Evolutionary conservation across 2,113 vertebrate species (phyloP), one percentile per base, ranked within the genome.

Genomic region (Falcunculus frontatus): DNA sequence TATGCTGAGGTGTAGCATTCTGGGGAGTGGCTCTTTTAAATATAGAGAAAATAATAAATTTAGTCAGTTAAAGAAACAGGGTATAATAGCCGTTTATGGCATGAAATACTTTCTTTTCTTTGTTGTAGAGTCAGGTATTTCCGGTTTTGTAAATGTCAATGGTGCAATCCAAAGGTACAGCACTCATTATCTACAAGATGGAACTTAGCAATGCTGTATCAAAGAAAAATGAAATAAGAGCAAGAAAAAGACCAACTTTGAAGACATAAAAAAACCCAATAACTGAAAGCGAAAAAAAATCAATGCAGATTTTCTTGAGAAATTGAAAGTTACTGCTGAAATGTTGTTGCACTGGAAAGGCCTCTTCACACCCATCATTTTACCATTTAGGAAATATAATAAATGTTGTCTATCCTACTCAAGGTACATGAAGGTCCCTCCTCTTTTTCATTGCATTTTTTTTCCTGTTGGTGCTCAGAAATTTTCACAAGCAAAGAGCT

Each of bases 1-100:
- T 2, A 60, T 44, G 8, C 32, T 80, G 17, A 85, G 0, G 0
- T 41, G 8, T 11, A 82, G 35, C 33, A 17, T 33, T 27, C 19
- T 9, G 5, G 10, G 8, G 25, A 62, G 22, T 27, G 16, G 8
- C 0, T 46, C 13, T 53, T 95, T 68, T 68, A 75, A 67, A 33
- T 42, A 47, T 3, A 27, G 1, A 50, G n/a, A 77, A 77, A 81
- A 74, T 6, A 41, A 70, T 44, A 41, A 50, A 88, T 64, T 52
- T 32, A 60, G 2, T 42, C 35, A 39, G 39, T 47, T 68, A 74
- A 76, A 53, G 17, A n/a, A 65, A 62, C 2, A 44, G 13, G 2
- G 3, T 50, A 11, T 52, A 33, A 13, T 12, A 82, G 5, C 11
- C 8, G 13, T 42, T 74, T 78, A 27, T 85, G 35, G 68, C 4